phyloP scores from a whole-genome alignment of 1,140 invertebrate genomes.

The Hyphantria cunea region DNA sequence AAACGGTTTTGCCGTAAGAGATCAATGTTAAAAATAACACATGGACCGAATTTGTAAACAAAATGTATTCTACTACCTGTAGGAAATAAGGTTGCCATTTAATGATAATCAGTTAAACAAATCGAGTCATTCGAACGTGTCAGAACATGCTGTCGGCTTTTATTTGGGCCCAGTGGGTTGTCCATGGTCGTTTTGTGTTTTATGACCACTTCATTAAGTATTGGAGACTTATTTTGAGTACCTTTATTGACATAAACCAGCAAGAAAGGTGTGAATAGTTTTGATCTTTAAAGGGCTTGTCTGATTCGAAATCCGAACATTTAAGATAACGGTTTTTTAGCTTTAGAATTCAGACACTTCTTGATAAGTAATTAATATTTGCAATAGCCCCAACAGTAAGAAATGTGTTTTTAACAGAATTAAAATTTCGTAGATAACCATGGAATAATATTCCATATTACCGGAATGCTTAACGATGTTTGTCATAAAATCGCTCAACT shows the following conservation, averaged over 20 bases:
- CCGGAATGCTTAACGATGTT: too few species aligned
- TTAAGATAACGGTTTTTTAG: too few species aligned
- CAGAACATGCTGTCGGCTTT: conserved; percentile 65
- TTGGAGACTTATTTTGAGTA: conserved; percentile 54
- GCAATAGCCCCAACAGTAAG: too few species aligned
- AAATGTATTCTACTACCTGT: conserved; percentile 52
- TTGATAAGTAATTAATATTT: too few species aligned
- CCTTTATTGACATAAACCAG: conserved; percentile 61
- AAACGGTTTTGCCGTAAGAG: conserved; percentile 6
- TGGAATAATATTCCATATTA: too few species aligned
- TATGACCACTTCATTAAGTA: conserved; percentile 70
- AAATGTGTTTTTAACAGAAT: too few species aligned
- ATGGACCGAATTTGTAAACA: conserved; percentile 63
- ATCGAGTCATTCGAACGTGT: conserved; percentile 72
- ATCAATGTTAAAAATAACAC: conserved; percentile 25
- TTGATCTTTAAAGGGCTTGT: not conserved
- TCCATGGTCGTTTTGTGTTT: conserved; percentile 70
- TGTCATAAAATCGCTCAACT: too few species aligned
- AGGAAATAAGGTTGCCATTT: conserved; percentile 49
- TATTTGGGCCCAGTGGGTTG: conserved; percentile 60
- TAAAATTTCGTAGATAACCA: too few species aligned
- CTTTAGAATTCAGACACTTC: too few species aligned
- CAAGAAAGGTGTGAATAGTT: conserved; percentile 7
- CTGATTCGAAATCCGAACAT: too few species aligned
- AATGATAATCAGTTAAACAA: conserved; percentile 70